Base-by-base conservation (phyloP, 2,797 vertebrate genomes). In the Passerculus sandwichensis region DNA sequence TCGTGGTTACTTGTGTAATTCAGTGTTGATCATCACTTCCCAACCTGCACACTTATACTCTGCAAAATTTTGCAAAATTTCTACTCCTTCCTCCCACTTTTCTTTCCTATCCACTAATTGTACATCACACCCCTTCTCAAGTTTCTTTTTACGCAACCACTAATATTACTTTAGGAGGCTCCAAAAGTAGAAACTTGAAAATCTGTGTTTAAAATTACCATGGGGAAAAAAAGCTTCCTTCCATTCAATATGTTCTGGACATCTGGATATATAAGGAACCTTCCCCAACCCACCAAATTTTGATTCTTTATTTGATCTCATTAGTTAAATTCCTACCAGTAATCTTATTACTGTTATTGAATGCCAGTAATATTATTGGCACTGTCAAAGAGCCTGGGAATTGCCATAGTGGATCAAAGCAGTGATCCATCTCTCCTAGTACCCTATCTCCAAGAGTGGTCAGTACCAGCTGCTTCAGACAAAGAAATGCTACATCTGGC, bases 391-490 rank as follows among this genome's bases (percentile, higher is more conserved):
- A 94, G 86, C 84, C 88, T 96, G 88, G 88, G 93, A 97, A 94
- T 96, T 96, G 96, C 96, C 96, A 93, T 45, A 72, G 75, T 94
- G 84, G 95, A 96, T 97, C 93, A 95, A 85, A 88, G 83, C 71
- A 89, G 84, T 80, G 88, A 96, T 97, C 84, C 75, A 94, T 97
- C 96, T 97, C 90, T 71, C 81, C 83, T 42, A 77, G 53, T 60
- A 89, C 23, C 19, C 77, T 80, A 19, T 90, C 83, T 96, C 84
- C 72, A 70, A 92, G 62, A 96, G 88, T 91, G 90, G 93, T 90
- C 94, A 94, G 84, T 94, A 94, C 93, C 95, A 97, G 96, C 91
- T 96, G 96, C 96, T 92, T 42, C 86, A 92, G 77, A 96, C 95
- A 96, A 96, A 95, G 94, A 85, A 94, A 92, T 4, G 7, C 78